These are phyloP conservation scores for Apaloderma vittatum DNA, from an alignment of 2,113 vertebrate species.

Conservation along the genomic window DNA sequence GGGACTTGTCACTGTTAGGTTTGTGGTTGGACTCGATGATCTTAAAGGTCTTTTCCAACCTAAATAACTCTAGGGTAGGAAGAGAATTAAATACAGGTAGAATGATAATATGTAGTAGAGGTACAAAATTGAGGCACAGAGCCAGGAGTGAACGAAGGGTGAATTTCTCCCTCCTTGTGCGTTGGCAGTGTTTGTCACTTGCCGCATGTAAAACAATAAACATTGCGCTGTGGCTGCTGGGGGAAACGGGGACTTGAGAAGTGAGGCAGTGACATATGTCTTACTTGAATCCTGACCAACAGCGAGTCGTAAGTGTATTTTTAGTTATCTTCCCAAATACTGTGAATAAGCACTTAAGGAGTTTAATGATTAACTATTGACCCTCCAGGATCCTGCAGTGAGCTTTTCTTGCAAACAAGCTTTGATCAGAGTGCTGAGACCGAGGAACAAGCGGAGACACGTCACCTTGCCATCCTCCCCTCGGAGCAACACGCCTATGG, in stretches of 20 bases:
- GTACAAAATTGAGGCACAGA: background rate
- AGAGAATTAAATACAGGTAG: background rate
- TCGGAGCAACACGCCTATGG: constrained; percentile 97
- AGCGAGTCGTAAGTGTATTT: background rate
- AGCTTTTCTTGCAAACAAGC: constrained; percentile 99
- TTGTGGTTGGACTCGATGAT: background rate
- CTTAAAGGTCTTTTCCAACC: background rate
- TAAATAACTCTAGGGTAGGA: background rate
- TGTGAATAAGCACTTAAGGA: background rate
- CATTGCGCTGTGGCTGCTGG: background rate
- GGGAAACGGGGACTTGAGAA: background rate
- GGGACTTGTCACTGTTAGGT: background rate
- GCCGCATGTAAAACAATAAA: background rate
- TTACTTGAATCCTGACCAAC: background rate
- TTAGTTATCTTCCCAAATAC: background rate
- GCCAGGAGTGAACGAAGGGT: background rate
- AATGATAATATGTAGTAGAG: fast-evolving
- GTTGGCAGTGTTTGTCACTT: background rate
- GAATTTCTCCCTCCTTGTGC: background rate
- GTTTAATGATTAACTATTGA: background rate
- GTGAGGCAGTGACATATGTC: background rate
- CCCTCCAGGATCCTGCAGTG: constrained; percentile 91
- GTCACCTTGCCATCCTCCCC: constrained; percentile 97
- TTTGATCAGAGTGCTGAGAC: constrained; percentile 94
- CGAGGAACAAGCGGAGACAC: constrained; percentile 94